These are phyloP conservation scores for Xenus cinereus DNA, from an alignment of 2,113 vertebrate genomes.

Conservation along the genomic window DNA sequence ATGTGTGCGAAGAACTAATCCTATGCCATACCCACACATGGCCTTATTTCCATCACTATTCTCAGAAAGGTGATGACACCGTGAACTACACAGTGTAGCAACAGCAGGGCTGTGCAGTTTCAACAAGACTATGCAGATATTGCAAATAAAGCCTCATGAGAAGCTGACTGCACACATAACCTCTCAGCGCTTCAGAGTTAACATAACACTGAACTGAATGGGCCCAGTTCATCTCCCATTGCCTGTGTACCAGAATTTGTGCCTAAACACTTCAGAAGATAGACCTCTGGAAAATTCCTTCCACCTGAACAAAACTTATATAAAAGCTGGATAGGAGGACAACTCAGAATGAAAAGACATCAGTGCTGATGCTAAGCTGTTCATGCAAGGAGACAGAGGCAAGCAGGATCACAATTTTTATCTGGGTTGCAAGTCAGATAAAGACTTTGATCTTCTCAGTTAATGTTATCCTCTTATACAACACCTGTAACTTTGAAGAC, in stretches of 20 bases:
- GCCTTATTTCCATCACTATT: neutral
- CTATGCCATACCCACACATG: neutral
- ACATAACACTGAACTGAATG: neutral
- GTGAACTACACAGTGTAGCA: neutral
- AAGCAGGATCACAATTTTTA: neutral
- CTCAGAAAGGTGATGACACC: neutral
- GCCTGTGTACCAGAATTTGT: neutral
- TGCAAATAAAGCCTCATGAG: neutral
- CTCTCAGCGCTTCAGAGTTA: neutral
- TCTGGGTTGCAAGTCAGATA: neutral
- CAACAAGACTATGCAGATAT: neutral
- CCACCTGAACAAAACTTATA: neutral
- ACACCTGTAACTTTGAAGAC: neutral
- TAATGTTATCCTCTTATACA: neutral
- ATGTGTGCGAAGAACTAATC: neutral
- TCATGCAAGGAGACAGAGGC: neutral
- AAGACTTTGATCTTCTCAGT: neutral
- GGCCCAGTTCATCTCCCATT: neutral
- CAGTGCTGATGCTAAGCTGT: neutral
- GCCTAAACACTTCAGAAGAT: neutral
- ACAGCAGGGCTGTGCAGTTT: neutral
- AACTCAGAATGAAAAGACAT: neutral
- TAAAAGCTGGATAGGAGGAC: neutral
- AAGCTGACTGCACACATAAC: neutral
- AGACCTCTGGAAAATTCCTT: neutral